These are phyloP conservation scores for Pammene fasciana DNA, from an alignment of 2,888 invertebrate species.

Conservation along the genomic window DNA sequence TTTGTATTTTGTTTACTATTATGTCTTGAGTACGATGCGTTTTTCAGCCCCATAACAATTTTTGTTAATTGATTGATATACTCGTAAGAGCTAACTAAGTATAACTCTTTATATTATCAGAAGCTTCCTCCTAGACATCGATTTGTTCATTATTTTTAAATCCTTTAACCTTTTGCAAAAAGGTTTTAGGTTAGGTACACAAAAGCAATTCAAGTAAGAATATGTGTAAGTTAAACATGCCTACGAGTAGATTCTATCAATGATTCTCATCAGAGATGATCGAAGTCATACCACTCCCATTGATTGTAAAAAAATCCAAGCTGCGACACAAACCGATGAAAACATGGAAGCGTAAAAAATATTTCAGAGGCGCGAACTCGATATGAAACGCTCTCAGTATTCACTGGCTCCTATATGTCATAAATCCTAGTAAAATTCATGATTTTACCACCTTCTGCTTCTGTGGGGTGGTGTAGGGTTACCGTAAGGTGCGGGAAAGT, in stretches of 20 bases:
- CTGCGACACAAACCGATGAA: slow-evolving; percentile 41
- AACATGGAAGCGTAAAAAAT: slow-evolving; percentile 51
- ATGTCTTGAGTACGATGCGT: too few relatives aligned
- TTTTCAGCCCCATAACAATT: too few relatives aligned
- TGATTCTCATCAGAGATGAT: background rate
- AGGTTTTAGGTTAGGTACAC: background rate
- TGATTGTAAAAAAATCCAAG: slow-evolving; percentile 17
- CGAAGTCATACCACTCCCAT: background rate
- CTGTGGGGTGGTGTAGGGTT: slow-evolving; percentile 40
- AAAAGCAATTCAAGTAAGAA: background rate
- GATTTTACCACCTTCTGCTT: slow-evolving; percentile 31
- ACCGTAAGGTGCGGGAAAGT: slow-evolving; percentile 38
- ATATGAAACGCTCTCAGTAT: slow-evolving; percentile 51
- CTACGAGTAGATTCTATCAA: background rate
- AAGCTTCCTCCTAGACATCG: too few relatives aligned
- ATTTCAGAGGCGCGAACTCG: slow-evolving; percentile 51
- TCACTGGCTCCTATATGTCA: slow-evolving; percentile 37
- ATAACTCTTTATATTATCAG: too few relatives aligned
- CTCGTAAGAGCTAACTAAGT: too few relatives aligned
- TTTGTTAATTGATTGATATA: too few relatives aligned
- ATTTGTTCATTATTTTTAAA: too few relatives aligned
- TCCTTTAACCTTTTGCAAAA: too few relatives aligned
- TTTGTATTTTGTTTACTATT: too few relatives aligned
- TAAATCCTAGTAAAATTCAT: background rate
- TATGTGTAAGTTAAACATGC: background rate